Conservation (phyloP, 2,797 vertebrate genomes). For the Gallirallus australis region DNA sequence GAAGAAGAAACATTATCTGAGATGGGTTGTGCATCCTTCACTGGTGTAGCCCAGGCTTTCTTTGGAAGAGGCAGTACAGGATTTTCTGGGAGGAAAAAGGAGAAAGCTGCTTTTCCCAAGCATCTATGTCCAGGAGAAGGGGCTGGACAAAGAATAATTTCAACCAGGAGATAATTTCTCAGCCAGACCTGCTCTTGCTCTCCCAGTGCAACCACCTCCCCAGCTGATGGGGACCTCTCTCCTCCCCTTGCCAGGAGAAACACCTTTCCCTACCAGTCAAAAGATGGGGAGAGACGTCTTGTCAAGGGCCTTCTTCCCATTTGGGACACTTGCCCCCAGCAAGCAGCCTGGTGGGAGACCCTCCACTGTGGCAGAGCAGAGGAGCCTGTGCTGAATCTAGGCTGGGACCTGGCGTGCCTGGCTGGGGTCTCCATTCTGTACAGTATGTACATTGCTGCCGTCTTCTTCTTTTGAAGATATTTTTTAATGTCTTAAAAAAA, state of each 20-base stretch:
- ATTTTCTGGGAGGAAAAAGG: neutral
- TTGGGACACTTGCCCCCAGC: neutral
- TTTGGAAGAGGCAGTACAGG: neutral
- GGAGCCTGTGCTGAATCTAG: neutral
- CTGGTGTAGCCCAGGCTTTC: neutral
- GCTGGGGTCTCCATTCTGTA: neutral
- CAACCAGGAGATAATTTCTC: neutral
- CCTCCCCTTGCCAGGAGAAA: neutral
- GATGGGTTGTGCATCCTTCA: neutral
- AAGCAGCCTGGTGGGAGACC: neutral
- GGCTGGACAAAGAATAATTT: neutral
- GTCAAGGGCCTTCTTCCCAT: rapidly evolving
- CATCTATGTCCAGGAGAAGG: neutral
- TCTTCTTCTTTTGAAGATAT: slow-evolving; percentile 80
- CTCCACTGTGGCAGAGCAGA: neutral
- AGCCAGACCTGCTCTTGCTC: neutral
- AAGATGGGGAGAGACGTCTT: neutral
- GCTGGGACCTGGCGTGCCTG: neutral
- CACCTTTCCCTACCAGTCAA: neutral
- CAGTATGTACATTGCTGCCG: slow-evolving; percentile 46
- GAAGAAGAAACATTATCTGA: neutral
- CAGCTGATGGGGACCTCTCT: neutral
- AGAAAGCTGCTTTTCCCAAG: neutral
- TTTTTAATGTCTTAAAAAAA: slow-evolving; percentile 76
- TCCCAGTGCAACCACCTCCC: neutral